These are phyloP conservation scores for Ceratoteleas bidentatus DNA, from an alignment of 1,140 invertebrate genomes.

Conservation along the genomic window DNA sequence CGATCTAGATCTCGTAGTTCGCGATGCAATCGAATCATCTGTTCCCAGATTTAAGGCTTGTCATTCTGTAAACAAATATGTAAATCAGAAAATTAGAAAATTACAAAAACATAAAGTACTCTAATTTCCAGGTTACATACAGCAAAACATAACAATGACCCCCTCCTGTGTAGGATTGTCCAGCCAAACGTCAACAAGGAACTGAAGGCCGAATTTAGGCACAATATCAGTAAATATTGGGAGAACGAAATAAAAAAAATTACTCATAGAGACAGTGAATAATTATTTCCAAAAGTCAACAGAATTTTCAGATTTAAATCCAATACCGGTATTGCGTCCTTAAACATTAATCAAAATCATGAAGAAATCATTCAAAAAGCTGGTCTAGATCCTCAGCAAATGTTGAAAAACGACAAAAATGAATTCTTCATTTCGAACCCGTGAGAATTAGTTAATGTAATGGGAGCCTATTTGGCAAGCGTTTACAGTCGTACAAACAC, in stretches of 20 bases:
- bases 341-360: too few species aligned
- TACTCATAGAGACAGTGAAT: background rate
- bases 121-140: slow-evolving; percentile 21
- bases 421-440: too few species aligned
- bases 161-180: background rate
- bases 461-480: background rate
- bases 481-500: background rate
- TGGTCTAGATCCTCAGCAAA: too few species aligned
- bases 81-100: slow-evolving; percentile 13
- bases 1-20: background rate
- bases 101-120: slow-evolving; percentile 12
- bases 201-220: background rate
- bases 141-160: background rate
- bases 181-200: background rate
- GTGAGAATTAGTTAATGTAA: background rate
- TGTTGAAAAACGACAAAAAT: too few species aligned
- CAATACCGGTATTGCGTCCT: background rate
- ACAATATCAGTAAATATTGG: background rate
- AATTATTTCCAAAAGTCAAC: background rate
- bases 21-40: background rate
- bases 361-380: too few species aligned
- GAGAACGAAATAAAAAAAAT: background rate
- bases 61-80: slow-evolving; percentile 2
- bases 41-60: background rate
- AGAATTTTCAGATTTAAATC: background rate